Conservation (phyloP, 2,797 vertebrate species). For the Nannoperca australis region DNA sequence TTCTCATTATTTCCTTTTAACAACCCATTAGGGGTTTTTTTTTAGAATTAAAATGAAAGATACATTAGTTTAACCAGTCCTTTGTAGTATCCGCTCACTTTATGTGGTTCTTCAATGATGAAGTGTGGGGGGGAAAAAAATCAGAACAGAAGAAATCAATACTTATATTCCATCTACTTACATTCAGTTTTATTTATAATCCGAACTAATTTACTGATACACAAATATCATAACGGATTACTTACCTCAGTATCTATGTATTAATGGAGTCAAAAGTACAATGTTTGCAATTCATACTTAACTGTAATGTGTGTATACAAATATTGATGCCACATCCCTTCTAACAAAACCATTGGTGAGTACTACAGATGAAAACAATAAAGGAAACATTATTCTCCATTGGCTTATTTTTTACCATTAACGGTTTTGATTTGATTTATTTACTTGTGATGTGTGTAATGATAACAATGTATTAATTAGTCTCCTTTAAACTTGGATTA, state of each 20-base stretch:
- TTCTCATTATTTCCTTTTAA: constrained; percentile 52
- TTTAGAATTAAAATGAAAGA: constrained; percentile 19
- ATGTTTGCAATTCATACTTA: neutral
- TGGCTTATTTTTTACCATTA: neutral
- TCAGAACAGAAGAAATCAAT: neutral
- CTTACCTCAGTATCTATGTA: neutral
- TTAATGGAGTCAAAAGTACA: neutral
- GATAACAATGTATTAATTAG: neutral
- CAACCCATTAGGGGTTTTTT: constrained; percentile 46
- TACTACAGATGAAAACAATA: neutral
- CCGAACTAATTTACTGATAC: neutral
- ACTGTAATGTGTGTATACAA: neutral
- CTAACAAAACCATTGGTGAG: neutral
- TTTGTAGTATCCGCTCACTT: neutral
- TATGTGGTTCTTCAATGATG: constrained; percentile 11
- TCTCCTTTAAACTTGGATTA: neutral
- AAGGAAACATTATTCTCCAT: neutral
- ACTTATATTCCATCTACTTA: neutral
- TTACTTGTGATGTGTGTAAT: constrained; percentile 1
- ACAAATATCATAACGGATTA: neutral
- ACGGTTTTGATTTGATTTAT: neutral
- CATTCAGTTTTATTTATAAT: neutral
- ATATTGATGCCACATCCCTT: neutral
- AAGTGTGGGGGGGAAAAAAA: neutral
- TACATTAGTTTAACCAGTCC: constrained; percentile 1